Conservation (phyloP, 2,797 vertebrate species). For the Zenarchopterus dispar region DNA sequence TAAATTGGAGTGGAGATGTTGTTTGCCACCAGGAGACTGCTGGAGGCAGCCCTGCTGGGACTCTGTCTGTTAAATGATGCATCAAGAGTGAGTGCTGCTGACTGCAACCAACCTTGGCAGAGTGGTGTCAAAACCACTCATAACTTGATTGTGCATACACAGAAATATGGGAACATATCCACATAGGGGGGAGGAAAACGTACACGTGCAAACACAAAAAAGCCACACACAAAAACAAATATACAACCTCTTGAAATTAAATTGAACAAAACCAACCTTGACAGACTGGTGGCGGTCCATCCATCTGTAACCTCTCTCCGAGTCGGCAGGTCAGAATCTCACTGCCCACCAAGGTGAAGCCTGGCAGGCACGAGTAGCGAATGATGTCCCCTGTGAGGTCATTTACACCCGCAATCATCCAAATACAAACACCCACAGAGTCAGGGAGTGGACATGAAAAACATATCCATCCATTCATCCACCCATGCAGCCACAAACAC, state of each 20-base stretch:
- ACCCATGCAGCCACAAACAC: conserved; percentile 9
- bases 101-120: conserved; percentile 54
- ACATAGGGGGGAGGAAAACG: conserved; percentile 9
- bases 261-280: conserved; percentile 85
- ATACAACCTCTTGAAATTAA: neutral
- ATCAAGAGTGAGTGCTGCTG: conserved; percentile 53
- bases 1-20: conserved; percentile 50
- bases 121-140: conserved; percentile 30
- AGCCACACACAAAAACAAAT: conserved; percentile 6
- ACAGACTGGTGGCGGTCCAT: conserved; percentile 91
- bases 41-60: conserved; percentile 44
- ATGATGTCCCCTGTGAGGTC: conserved; percentile 92
- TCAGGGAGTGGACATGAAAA: conserved; percentile 19
- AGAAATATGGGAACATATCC: neutral
- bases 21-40: conserved; percentile 37
- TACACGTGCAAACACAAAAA: neutral
- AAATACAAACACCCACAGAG: conserved; percentile 35
- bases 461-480: conserved; percentile 33
- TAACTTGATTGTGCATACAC: conserved; percentile 7
- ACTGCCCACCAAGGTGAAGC: conserved; percentile 95
- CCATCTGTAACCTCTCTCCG: conserved; percentile 95
- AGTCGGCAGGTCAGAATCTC: conserved; percentile 95
- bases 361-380: conserved; percentile 93
- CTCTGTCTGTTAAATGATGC: conserved; percentile 68
- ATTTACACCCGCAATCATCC: conserved; percentile 52